These are phyloP conservation scores for Dendrocincla tyrannina DNA, from an alignment of 2,797 vertebrate species.

Conservation along the genomic window DNA sequence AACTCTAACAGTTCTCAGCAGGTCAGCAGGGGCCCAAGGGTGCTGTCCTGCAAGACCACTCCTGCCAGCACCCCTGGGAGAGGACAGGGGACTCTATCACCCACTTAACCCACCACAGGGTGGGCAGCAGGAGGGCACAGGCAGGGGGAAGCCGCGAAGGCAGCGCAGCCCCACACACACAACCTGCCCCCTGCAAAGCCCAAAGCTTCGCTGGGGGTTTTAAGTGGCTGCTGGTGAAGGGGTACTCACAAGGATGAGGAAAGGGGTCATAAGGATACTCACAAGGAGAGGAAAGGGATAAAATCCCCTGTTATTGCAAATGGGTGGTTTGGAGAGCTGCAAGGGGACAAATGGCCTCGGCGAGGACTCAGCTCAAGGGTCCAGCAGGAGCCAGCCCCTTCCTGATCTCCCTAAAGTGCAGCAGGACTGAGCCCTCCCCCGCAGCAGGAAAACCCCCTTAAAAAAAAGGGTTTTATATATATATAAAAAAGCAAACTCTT, in stretches of 20 bases:
- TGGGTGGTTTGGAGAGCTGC: conserved; percentile 32
- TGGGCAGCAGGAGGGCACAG: not conserved
- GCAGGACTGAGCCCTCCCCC: conserved; percentile 40
- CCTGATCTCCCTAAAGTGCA: conserved; percentile 64
- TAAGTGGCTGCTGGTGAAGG: not conserved
- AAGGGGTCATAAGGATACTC: not conserved
- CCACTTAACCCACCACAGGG: rapidly evolving
- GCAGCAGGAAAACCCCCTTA: not conserved
- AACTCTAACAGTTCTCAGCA: conserved; percentile 44
- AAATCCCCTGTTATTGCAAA: conserved; percentile 27
- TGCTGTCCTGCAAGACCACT: not conserved
- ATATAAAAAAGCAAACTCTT: conserved; percentile 55
- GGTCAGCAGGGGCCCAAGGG: not conserved
- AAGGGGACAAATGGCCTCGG: not conserved
- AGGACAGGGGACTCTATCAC: not conserved
- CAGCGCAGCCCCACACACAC: not conserved
- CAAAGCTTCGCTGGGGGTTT: not conserved
- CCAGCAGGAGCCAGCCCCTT: conserved; percentile 38
- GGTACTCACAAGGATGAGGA: not conserved
- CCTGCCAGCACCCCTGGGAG: not conserved
- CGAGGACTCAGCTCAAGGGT: conserved; percentile 5
- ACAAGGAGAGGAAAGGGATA: not conserved
- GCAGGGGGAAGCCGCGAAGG: not conserved
- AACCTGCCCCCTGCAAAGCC: not conserved
- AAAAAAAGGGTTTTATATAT: conserved; percentile 7